phyloP scores from a whole-genome alignment of 2,888 invertebrate species.

The Machimus rusticus region DNA sequence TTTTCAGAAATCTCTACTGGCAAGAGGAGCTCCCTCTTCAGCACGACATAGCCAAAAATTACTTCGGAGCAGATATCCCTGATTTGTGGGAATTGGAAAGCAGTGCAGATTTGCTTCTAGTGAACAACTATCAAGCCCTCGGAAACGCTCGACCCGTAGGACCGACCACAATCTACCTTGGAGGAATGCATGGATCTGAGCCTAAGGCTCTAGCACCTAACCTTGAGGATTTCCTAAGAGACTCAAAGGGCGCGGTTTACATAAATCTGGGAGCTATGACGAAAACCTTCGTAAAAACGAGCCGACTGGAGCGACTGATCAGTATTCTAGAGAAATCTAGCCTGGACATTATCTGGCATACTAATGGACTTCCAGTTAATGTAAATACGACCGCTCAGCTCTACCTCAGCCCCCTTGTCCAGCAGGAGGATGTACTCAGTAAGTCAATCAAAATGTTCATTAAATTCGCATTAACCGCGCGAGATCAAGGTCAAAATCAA shows the following conservation, averaged over 20 bases:
- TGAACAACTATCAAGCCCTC: constrained; percentile 51
- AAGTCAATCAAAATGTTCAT: constrained; percentile 42
- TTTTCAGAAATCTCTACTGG: constrained; percentile 51
- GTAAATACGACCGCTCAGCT: constrained; percentile 50
- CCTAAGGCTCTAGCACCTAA: constrained; percentile 48
- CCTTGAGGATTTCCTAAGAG: constrained; percentile 50
- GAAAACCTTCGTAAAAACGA: constrained; percentile 46
- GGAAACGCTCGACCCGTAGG: constrained; percentile 52
- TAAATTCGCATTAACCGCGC: not conserved
- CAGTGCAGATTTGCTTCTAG: constrained; percentile 52
- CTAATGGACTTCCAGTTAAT: constrained; percentile 48
- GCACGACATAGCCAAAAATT: constrained; percentile 51
- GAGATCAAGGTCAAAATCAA: not conserved
- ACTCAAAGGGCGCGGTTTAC: constrained; percentile 47
- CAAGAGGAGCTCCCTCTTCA: constrained; percentile 52
- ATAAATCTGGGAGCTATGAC: constrained; percentile 51
- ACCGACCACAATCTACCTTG: constrained; percentile 52
- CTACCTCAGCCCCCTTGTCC: constrained; percentile 48
- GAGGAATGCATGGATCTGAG: constrained; percentile 52
- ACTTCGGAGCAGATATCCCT: constrained; percentile 50
- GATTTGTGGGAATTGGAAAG: constrained; percentile 52
- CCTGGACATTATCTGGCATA: constrained; percentile 51
- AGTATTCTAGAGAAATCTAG: constrained; percentile 49
- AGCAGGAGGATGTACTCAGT: constrained; percentile 52
- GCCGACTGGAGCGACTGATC: constrained; percentile 50